A percentile compares a stretch with the other conserved stretches of the same genome.
Evolutionary conservation across 2,797 vertebrate genomes (phyloP).

Genomic region (Periophthalmus magnuspinnatus): DNA sequence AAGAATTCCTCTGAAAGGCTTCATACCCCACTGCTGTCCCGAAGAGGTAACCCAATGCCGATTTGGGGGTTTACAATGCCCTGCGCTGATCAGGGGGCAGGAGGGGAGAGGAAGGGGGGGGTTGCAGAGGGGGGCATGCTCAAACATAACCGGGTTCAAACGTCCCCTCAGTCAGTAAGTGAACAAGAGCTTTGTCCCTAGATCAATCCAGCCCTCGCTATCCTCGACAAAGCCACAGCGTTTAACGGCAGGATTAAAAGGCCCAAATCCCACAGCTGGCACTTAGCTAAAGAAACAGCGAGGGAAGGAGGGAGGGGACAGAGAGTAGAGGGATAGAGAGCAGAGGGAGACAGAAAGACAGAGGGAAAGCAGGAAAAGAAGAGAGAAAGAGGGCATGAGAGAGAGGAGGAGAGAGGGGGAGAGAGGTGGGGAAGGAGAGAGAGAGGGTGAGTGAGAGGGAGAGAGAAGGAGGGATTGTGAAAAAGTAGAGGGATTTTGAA

Average conservation of each 20-base stretch:
- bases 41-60: constrained; percentile 86
- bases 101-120: constrained; percentile 48
- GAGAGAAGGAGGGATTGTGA: too few relatives aligned
- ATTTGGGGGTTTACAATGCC: constrained; percentile 85
- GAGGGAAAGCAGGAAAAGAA: not conserved
- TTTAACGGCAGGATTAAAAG: constrained; percentile 85
- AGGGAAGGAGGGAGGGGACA: constrained; percentile 31
- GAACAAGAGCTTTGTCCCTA: constrained; percentile 82
- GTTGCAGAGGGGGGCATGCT: constrained; percentile 79
- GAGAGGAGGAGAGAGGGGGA: constrained; percentile 36
- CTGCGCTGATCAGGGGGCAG: constrained; percentile 69
- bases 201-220: constrained; percentile 75
- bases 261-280: constrained; percentile 75
- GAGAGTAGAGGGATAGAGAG: not conserved
- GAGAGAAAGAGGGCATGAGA: not conserved
- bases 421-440: not conserved
- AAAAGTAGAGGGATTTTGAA: too few relatives aligned
- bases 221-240: constrained; percentile 76
- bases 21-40: constrained; percentile 82
- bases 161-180: constrained; percentile 80
- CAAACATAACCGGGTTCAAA: constrained; percentile 82
- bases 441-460: not conserved
- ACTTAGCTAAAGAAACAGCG: constrained; percentile 78
- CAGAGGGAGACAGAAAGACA: not conserved
- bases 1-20: constrained; percentile 85